Percentiles rank a stretch among this genome's conserved stretches.
Conservation (phyloP, 2,888 invertebrate species). For the Bellardia pandia region DNA sequence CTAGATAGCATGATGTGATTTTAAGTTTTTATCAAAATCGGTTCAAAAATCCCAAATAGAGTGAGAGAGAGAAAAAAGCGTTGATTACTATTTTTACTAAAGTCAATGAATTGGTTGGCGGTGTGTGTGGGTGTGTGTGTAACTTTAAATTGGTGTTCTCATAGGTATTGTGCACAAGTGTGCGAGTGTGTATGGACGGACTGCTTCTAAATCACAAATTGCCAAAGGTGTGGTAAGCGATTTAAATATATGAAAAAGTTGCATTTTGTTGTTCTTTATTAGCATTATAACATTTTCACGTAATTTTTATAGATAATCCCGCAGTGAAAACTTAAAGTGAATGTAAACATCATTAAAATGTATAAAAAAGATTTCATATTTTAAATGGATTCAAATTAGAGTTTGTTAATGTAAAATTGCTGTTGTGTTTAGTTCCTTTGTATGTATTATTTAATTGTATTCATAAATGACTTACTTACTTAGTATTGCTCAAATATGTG, state of each 20-base stretch:
- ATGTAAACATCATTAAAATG: slow-evolving; percentile 67
- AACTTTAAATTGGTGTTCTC: not conserved
- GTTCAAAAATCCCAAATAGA: slow-evolving; percentile 33
- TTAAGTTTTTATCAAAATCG: slow-evolving; percentile 48
- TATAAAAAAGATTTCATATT: slow-evolving; percentile 55
- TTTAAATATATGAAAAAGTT: slow-evolving; percentile 57
- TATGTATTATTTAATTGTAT: too few relatives aligned
- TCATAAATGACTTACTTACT: too few relatives aligned
- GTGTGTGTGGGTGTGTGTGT: slow-evolving; percentile 26
- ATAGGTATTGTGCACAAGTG: slow-evolving; percentile 8
- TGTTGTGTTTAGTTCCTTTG: not conserved
- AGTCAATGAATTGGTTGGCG: slow-evolving; percentile 27
- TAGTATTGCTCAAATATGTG: too few relatives aligned
- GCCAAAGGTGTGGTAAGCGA: slow-evolving; percentile 67
- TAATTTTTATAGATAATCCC: slow-evolving; percentile 66
- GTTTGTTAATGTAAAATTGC: slow-evolving; percentile 29
- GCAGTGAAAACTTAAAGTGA: slow-evolving; percentile 61
- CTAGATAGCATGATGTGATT: slow-evolving; percentile 40
- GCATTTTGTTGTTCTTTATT: slow-evolving; percentile 55
- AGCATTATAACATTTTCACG: slow-evolving; percentile 67
- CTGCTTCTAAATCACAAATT: slow-evolving; percentile 62
- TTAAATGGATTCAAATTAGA: slow-evolving; percentile 66
- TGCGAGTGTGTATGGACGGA: not conserved
- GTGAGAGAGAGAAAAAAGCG: slow-evolving; percentile 29
- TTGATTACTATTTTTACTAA: slow-evolving; percentile 65